Conservation (phyloP, 2,797 vertebrate genomes). For the Dendrocincla tyrannina region DNA sequence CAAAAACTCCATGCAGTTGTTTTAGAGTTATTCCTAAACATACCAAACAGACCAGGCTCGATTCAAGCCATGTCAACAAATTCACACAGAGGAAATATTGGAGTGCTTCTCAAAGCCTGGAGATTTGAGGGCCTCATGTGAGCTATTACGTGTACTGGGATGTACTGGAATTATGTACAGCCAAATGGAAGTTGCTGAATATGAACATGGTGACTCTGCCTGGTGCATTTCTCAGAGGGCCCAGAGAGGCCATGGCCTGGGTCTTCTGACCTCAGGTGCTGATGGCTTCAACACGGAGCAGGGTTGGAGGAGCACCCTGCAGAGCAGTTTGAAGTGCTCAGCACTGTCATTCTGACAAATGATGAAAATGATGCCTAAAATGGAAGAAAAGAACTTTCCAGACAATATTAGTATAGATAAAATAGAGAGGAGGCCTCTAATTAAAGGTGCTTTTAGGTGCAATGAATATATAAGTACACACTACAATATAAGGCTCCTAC, state of each 20-base stretch:
- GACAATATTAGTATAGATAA: too few relatives aligned
- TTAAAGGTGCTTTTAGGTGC: too few relatives aligned
- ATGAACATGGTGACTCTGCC: background rate
- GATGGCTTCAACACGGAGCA: background rate
- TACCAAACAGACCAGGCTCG: background rate
- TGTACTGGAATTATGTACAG: background rate
- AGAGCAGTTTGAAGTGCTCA: background rate
- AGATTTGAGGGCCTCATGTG: background rate
- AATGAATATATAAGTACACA: too few relatives aligned
- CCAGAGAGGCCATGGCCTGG: accelerated
- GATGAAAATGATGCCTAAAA: background rate
- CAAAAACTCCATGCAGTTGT: background rate
- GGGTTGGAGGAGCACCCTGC: background rate
- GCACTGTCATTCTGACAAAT: background rate
- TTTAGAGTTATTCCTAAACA: background rate
- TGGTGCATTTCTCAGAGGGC: background rate
- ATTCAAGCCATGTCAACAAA: background rate
- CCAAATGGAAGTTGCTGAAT: background rate
- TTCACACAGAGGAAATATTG: background rate
- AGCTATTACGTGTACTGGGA: background rate
- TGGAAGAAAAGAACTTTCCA: too few relatives aligned
- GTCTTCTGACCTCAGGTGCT: background rate
- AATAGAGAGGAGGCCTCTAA: too few relatives aligned
- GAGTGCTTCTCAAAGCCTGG: background rate
- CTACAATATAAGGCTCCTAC: too few relatives aligned